Conservation (phyloP, 1,140 invertebrate species). For the Nasonia vitripennis region DNA sequence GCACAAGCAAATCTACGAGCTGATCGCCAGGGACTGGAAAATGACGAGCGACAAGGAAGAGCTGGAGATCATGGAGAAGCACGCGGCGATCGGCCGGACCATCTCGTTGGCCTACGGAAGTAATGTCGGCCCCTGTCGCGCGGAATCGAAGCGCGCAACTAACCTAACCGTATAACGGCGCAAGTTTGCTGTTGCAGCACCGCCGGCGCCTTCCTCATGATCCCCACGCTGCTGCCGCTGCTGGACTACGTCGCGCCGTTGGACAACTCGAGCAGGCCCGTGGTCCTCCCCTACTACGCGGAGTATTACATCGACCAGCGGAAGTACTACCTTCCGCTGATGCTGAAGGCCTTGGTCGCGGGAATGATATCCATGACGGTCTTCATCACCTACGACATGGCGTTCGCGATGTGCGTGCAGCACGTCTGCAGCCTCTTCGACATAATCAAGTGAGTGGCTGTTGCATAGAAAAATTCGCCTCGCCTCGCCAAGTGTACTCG, state of each 20-base stretch:
- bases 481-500: no score
- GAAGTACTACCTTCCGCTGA: slow-evolving; percentile 20
- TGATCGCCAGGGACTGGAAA: slow-evolving; percentile 29
- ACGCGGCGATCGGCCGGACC: background rate
- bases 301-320: slow-evolving; percentile 22
- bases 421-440: slow-evolving; percentile 23
- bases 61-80: background rate
- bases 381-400: slow-evolving; percentile 30
- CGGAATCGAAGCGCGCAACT: no score
- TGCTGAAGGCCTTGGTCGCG: background rate
- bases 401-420: slow-evolving; percentile 12
- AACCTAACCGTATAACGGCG: no score
- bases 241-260: background rate
- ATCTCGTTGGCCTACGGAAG: background rate
- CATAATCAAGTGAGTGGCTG: background rate
- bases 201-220: background rate
- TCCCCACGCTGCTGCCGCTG: background rate
- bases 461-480: no score
- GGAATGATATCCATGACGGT: background rate
- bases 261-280: background rate
- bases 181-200: slow-evolving; percentile 11
- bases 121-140: no score
- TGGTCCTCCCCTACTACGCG: background rate
- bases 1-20: slow-evolving; percentile 15
- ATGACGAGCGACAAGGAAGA: slow-evolving; percentile 22